A percentile compares a stretch with the other conserved stretches of the same genome.
Evolutionary conservation across 2,797 vertebrate species (phyloP).

Genomic region (Epinephelus awoara): DNA sequence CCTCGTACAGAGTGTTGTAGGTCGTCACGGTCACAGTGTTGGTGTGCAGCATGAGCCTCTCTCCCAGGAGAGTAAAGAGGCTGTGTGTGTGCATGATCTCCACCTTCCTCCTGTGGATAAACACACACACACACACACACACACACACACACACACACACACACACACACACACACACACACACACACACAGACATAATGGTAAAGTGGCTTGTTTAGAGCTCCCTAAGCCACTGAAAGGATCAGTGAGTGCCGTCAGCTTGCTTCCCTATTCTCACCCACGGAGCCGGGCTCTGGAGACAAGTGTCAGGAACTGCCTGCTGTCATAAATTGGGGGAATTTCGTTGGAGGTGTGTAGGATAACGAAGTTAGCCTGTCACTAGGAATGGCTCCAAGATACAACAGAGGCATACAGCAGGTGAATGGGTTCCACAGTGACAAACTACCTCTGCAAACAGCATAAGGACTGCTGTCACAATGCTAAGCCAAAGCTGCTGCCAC

Average conservation of each 20-base stretch:
- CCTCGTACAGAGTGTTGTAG: constrained; percentile 98
- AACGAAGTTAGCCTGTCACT: constrained; percentile 76
- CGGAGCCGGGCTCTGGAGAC: constrained; percentile 62
- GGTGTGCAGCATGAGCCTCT: constrained; percentile 94
- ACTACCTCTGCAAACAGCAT: constrained; percentile 59
- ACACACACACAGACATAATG: constrained; percentile 51
- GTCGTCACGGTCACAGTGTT: constrained; percentile 94
- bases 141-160: constrained; percentile 66
- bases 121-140: constrained; percentile 62
- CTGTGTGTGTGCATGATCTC: constrained; percentile 99
- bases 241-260: constrained; percentile 62
- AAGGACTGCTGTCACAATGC: constrained; percentile 61
- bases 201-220: constrained; percentile 71
- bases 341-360: constrained; percentile 60
- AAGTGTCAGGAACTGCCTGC: constrained; percentile 72
- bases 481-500: constrained; percentile 43
- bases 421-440: constrained; percentile 71
- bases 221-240: constrained; percentile 66
- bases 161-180: constrained; percentile 68
- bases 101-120: constrained; percentile 91
- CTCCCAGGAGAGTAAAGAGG: constrained; percentile 96
- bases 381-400: constrained; percentile 58
- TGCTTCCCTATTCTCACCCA: constrained; percentile 52
- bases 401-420: constrained; percentile 48
- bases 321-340: constrained; percentile 71